phyloP scores from a whole-genome alignment of 2,113 vertebrate species.

The Willisornis vidua region DNA sequence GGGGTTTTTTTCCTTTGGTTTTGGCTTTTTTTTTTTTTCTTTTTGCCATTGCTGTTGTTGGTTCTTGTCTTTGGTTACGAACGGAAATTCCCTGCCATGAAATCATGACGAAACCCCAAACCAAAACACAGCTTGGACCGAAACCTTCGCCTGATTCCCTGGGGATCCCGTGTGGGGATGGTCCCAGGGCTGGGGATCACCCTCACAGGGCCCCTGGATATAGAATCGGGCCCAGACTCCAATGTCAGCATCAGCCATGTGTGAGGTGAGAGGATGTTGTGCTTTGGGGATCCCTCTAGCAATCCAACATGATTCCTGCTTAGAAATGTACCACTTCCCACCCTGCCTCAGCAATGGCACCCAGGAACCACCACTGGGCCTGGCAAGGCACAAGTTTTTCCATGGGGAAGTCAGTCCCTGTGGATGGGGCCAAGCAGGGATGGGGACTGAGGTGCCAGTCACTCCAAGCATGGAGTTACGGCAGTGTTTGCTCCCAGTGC shows the following conservation, averaged over 20 bases:
- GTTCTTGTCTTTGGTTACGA: slow-evolving; percentile 35
- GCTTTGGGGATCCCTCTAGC: neutral
- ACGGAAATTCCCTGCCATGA: slow-evolving; percentile 64
- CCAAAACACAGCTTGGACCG: slow-evolving; percentile 20
- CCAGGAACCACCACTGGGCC: accelerated
- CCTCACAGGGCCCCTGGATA: accelerated
- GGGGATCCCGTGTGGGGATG: neutral
- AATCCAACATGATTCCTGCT: accelerated
- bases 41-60: no score
- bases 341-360: neutral
- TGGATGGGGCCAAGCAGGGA: neutral
- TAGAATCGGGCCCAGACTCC: accelerated
- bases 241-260: accelerated
- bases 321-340: neutral
- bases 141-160: neutral
- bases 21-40: neutral
- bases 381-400: neutral
- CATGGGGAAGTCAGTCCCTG: neutral
- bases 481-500: neutral
- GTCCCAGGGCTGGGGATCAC: neutral
- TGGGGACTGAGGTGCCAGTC: accelerated
- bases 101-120: slow-evolving; percentile 63
- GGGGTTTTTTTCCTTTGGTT: neutral
- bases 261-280: accelerated
- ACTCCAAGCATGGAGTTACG: accelerated